These are phyloP conservation scores for Puffinus mauretanicus DNA, from an alignment of 2,113 vertebrate genomes.

Conservation along the genomic window DNA sequence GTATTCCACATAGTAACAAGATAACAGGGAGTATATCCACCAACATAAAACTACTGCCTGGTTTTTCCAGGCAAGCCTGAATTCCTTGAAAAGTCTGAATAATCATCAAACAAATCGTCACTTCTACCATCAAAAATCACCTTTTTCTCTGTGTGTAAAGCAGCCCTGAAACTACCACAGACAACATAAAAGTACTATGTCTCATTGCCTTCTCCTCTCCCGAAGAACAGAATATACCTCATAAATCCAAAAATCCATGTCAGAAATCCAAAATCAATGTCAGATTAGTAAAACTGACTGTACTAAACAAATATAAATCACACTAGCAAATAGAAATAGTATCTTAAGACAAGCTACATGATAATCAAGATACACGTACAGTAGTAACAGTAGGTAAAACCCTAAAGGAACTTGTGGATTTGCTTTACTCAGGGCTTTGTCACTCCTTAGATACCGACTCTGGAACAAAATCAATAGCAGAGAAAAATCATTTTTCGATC, in stretches of 20 bases:
- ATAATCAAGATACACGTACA: not conserved
- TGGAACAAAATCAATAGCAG: conserved; percentile 18
- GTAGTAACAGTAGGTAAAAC: not conserved
- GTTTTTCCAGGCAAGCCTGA: not conserved
- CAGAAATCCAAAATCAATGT: not conserved
- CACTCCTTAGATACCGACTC: not conserved
- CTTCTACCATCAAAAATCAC: not conserved
- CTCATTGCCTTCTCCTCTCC: not conserved
- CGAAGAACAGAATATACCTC: not conserved
- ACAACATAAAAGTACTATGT: not conserved
- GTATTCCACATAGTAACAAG: not conserved
- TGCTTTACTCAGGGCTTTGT: not conserved
- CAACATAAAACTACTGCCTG: not conserved
- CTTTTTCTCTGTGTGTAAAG: not conserved
- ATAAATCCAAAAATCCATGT: too few relatives aligned
- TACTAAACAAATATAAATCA: not conserved
- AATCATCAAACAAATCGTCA: not conserved
- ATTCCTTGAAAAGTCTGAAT: not conserved
- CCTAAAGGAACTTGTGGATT: not conserved
- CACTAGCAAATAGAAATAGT: not conserved
- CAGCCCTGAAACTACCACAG: not conserved
- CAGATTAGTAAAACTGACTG: not conserved
- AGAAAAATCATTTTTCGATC: conserved; percentile 46
- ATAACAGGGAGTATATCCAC: not conserved
- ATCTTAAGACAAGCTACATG: not conserved